Base-by-base conservation (phyloP, 1,140 invertebrate species). In the Maniola jurtina region DNA sequence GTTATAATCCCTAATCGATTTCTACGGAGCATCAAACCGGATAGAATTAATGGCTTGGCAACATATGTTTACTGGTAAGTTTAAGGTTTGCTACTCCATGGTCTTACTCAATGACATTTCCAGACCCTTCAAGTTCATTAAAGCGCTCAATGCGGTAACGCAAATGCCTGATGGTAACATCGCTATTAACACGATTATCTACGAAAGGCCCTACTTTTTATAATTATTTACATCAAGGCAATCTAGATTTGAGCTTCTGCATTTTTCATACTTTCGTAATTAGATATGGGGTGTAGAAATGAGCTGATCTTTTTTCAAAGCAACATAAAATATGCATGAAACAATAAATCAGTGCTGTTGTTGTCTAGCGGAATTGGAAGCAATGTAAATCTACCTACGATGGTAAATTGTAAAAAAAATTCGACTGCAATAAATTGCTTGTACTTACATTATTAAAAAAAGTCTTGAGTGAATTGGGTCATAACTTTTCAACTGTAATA, bases 101-200 rank as follows among this genome's bases (percentile, higher is more conserved):
- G 25, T 25, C 25, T 25, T 25, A 25, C 25, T 25, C 25, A 25
- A 25, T 25, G 25, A 59, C 45, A 65, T 58, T 59, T 40, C 14
- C 40, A 25, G 42, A 57, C 40, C 50, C 60, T 61, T 67, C 54
- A 38, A 40, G 34, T 61, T 68, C 60, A 62, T 68, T 68, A 68
- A 64, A 45, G 55, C 50, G 61, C 50, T 54, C 61, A 63, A 55
- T 55, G 58, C 45, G 57, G 58, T 52, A 68, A 68, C 60, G 52
- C 47, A 57, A 68, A 68, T 58, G 60, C 54, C 47, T 47, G n/a
- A n/a, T n/a, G 14, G 47, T 55, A 52, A 62, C 60, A 61, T 56
- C 33, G 66, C 55, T 45, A 68, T 68, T 68, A 68, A 38, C 60
- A 68, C 61, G 60, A 68, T 68, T 68, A 68, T 68, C 66, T 57